Evolutionary conservation across 1,140 invertebrate genomes (phyloP).

Genomic region (Nilaparvata lugens): DNA sequence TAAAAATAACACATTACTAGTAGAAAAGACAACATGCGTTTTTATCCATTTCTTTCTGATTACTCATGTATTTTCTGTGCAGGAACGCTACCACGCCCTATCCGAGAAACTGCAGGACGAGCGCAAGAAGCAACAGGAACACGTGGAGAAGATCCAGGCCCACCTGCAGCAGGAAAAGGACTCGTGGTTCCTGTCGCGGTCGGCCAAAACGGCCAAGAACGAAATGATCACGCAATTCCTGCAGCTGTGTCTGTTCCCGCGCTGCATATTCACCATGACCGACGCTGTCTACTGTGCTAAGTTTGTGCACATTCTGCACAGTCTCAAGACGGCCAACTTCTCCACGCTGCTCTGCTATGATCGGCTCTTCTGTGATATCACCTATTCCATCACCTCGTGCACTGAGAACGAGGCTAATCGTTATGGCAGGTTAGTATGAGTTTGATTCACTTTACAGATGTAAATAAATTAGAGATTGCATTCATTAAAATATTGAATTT

Average conservation of each 20-base stretch:
- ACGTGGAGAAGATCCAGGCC: conserved; percentile 78
- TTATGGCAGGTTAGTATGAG: conserved; percentile 68
- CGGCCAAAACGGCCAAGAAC: conserved; percentile 83
- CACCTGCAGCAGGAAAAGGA: conserved; percentile 74
- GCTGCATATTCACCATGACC: conserved; percentile 87
- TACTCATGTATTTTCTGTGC: conserved; percentile 32
- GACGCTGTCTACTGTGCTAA: conserved; percentile 97
- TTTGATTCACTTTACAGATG: too few relatives aligned
- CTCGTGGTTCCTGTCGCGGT: conserved; percentile 81
- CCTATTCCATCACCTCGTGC: conserved; percentile 92
- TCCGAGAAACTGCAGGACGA: conserved; percentile 93
- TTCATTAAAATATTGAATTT: too few relatives aligned
- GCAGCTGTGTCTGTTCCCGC: conserved; percentile 91
- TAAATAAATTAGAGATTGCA: too few relatives aligned
- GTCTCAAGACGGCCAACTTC: conserved; percentile 92
- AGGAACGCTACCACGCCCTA: conserved; percentile 72
- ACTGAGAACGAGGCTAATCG: conserved; percentile 96
- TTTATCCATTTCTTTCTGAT: too few relatives aligned
- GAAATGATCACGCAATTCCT: conserved; percentile 94
- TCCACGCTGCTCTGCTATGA: conserved; percentile 96
- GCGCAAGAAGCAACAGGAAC: conserved; percentile 84
- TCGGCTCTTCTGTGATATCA: conserved; percentile 97
- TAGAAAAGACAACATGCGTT: too few relatives aligned
- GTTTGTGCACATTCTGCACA: conserved; percentile 93
- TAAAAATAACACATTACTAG: too few relatives aligned